Percentiles rank a stretch among this genome's conserved stretches.
phyloP scores from a whole-genome alignment of 2,888 invertebrate genomes.

The Nymphalis polychloros region DNA sequence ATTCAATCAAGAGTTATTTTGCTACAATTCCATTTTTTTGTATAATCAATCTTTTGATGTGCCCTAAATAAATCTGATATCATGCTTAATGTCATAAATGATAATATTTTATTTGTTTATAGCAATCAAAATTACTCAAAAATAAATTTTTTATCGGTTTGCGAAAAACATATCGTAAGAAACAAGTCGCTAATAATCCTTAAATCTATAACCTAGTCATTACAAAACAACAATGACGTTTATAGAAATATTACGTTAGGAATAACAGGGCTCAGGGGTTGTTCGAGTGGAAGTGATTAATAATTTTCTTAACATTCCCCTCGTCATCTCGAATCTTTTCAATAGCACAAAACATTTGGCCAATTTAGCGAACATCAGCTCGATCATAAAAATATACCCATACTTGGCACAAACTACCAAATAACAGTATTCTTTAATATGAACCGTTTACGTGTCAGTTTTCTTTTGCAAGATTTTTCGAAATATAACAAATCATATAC shows the following conservation, averaged over 20 bases:
- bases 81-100: too few relatives aligned
- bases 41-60: too few relatives aligned
- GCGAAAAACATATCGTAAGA: too few relatives aligned
- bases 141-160: too few relatives aligned
- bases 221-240: conserved; percentile 3
- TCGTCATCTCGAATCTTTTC: conserved; percentile 79
- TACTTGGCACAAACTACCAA: conserved; percentile 47
- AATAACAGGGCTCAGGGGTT: conserved; percentile 59
- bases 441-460: conserved; percentile 79
- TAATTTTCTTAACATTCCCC: conserved; percentile 78
- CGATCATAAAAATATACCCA: conserved; percentile 72
- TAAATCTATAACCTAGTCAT: neutral
- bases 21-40: too few relatives aligned
- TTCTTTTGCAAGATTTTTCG: conserved; percentile 50
- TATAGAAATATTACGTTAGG: conserved; percentile 24
- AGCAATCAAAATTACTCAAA: too few relatives aligned
- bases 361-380: conserved; percentile 76
- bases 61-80: too few relatives aligned
- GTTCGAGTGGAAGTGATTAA: conserved; percentile 75
- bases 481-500: neutral
- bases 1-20: neutral
- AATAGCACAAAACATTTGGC: conserved; percentile 78
- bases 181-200: too few relatives aligned
- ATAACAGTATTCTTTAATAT: conserved; percentile 76
- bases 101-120: too few relatives aligned